Conservation (phyloP, 1,140 invertebrate genomes). For the Harpegnathos saltator region DNA sequence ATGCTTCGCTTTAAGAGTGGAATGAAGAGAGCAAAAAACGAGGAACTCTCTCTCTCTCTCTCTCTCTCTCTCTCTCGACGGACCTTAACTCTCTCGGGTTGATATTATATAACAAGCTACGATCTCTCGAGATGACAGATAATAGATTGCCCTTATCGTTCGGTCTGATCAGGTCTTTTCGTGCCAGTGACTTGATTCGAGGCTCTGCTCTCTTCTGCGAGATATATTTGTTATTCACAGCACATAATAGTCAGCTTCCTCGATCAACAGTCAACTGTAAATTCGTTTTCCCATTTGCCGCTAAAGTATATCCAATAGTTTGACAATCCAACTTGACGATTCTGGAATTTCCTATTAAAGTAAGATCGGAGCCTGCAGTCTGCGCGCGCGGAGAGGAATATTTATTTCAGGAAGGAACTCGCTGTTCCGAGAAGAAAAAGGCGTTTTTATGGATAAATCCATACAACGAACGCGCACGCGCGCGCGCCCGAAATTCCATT, state of each 20-base stretch:
- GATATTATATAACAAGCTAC: background rate
- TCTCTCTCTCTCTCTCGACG: too few species aligned
- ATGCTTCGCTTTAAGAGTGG: background rate
- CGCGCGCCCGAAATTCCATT: slow-evolving; percentile 11
- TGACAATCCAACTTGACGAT: too few species aligned
- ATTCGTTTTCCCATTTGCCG: too few species aligned
- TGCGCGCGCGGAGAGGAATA: background rate
- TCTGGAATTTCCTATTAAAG: too few species aligned
- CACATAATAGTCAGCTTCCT: too few species aligned
- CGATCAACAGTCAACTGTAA: too few species aligned
- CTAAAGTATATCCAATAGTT: too few species aligned
- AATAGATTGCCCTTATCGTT: background rate
- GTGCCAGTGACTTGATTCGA: background rate
- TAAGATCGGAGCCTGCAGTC: too few species aligned
- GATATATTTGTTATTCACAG: too few species aligned
- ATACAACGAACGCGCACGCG: background rate
- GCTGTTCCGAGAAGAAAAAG: background rate
- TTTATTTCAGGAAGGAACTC: background rate
- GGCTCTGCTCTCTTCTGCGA: background rate
- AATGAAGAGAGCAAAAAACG: background rate
- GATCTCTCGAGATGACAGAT: background rate
- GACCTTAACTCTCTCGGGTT: background rate
- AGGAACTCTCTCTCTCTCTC: too few species aligned
- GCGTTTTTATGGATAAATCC: background rate
- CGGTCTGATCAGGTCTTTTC: background rate